phyloP scores from a whole-genome alignment of 2,888 invertebrate genomes.

The Acanthosoma haemorrhoidale region DNA sequence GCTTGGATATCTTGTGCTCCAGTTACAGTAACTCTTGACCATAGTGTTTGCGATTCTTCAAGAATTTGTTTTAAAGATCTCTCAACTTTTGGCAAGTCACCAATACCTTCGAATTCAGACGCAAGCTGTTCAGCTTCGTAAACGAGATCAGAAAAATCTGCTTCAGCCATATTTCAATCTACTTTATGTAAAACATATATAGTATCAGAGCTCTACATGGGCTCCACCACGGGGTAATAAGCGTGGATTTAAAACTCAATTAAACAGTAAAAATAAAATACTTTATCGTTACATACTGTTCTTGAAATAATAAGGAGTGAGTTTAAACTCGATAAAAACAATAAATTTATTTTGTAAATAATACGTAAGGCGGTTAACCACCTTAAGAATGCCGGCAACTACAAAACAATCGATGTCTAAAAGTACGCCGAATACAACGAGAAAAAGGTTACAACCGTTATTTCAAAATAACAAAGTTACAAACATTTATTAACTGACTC shows the following conservation, averaged over 20 bases:
- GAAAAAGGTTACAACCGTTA: too few relatives aligned
- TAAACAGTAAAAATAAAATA: too few relatives aligned
- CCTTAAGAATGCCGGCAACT: background rate
- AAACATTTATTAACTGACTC: too few relatives aligned
- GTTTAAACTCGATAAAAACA: too few relatives aligned
- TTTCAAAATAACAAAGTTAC: too few relatives aligned
- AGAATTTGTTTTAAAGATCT: conserved; percentile 84
- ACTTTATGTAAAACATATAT: background rate
- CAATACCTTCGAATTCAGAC: conserved; percentile 78
- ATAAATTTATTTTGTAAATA: too few relatives aligned
- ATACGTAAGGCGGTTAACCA: conserved; percentile 1
- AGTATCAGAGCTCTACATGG: background rate
- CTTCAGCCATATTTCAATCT: conserved; percentile 42
- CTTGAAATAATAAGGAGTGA: too few relatives aligned
- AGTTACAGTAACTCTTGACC: conserved; percentile 72
- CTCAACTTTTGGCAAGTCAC: conserved; percentile 67
- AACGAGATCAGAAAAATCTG: conserved; percentile 78
- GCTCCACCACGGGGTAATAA: background rate
- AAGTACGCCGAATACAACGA: too few relatives aligned
- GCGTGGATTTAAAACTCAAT: too few relatives aligned
- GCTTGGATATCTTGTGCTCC: conserved; percentile 88
- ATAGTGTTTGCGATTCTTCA: conserved; percentile 84
- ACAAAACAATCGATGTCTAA: background rate
- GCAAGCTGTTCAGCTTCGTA: conserved; percentile 89
- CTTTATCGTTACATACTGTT: too few relatives aligned